Percentiles rank a stretch among this genome's conserved stretches.
Conservation (phyloP, 2,888 invertebrate species). For the Ommatoiulus sabulosus region DNA sequence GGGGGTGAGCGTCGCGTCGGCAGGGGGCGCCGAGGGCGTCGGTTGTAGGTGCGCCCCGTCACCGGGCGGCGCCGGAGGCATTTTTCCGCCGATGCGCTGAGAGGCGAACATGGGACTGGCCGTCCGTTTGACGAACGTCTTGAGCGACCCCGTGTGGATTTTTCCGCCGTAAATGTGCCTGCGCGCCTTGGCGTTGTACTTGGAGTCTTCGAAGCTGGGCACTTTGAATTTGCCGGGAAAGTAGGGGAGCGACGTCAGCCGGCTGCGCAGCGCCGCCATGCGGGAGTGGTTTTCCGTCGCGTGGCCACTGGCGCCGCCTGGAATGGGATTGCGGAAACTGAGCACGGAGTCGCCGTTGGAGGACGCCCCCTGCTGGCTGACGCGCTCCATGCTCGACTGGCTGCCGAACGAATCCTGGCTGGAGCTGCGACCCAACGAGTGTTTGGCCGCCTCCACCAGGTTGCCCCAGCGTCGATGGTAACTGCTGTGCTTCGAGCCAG, state of each 20-base stretch:
- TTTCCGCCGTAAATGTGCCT: constrained; percentile 58
- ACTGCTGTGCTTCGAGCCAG: constrained; percentile 63
- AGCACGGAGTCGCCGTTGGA: neutral
- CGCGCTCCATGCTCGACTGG: constrained; percentile 72
- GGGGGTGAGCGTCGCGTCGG: constrained; percentile 56
- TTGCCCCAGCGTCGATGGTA: constrained; percentile 72
- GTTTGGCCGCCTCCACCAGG: constrained; percentile 85
- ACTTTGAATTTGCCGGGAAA: constrained; percentile 54
- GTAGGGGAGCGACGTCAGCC: constrained; percentile 42
- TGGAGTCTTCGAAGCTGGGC: constrained; percentile 60
- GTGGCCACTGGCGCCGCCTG: no score
- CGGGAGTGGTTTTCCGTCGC: constrained; percentile 14
- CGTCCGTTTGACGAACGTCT: constrained; percentile 58
- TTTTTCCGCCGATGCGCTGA: constrained; percentile 41
- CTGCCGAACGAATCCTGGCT: constrained; percentile 87
- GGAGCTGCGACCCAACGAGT: constrained; percentile 80
- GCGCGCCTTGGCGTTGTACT: constrained; percentile 54
- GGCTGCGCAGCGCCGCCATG: constrained; percentile 54
- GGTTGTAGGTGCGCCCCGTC: neutral
- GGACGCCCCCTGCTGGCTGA: constrained; percentile 2
- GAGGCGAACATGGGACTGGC: constrained; percentile 57
- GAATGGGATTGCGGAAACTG: neutral
- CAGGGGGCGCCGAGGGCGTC: constrained; percentile 26
- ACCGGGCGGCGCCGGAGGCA: neutral
- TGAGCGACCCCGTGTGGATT: constrained; percentile 59